phyloP scores from a whole-genome alignment of 2,888 invertebrate genomes.

The Cheilosia variabilis region DNA sequence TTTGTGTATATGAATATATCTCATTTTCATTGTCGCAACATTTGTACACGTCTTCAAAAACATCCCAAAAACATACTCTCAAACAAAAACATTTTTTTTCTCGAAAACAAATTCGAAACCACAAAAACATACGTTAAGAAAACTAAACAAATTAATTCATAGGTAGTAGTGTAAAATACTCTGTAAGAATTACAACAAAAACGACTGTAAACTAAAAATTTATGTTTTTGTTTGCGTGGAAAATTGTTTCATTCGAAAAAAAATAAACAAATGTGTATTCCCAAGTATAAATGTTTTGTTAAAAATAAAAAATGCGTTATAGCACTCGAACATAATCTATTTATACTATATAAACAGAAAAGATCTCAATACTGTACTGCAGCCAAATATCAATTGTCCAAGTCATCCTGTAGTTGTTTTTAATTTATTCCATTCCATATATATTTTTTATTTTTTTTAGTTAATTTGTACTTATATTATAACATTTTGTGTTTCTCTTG shows the following conservation, averaged over 20 bases:
- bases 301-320: conserved; percentile 20
- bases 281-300: conserved; percentile 36
- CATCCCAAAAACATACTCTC: conserved; percentile 39
- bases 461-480: background rate
- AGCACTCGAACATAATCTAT: conserved; percentile 37
- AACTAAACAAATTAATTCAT: conserved; percentile 12
- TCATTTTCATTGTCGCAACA: conserved; percentile 61
- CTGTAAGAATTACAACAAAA: conserved; percentile 21
- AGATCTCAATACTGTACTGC: conserved; percentile 35
- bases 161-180: conserved; percentile 43
- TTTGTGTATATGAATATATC: conserved; percentile 41
- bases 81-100: conserved; percentile 29
- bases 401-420: conserved; percentile 76
- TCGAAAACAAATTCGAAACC: no score
- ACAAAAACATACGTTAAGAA: background rate
- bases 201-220: conserved; percentile 20
- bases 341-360: conserved; percentile 53
- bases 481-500: conserved; percentile 16
- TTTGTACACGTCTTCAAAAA: conserved; percentile 56
- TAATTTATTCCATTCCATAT: conserved; percentile 38
- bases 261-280: background rate
- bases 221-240: conserved; percentile 73
- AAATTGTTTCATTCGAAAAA: conserved; percentile 56
- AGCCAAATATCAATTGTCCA: conserved; percentile 74
- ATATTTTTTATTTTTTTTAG: background rate